Conservation (phyloP, 2,888 invertebrate species). For the Lissonota sp. region DNA sequence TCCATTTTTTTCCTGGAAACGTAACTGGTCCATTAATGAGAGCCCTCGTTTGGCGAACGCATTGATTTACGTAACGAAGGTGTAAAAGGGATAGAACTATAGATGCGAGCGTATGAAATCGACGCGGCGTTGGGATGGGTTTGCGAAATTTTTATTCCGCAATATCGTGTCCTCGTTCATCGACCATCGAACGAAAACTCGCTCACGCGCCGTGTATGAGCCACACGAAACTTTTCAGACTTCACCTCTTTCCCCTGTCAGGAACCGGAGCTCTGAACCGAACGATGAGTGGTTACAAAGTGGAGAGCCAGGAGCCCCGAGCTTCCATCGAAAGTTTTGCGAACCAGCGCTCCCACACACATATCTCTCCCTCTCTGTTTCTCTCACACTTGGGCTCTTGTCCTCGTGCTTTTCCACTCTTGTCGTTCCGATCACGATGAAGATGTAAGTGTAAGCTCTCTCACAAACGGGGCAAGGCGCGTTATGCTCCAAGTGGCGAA, state of each 20-base stretch:
- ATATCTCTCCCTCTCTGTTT: conserved; percentile 25
- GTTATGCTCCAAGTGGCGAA: conserved; percentile 47
- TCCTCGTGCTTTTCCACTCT: conserved; percentile 33
- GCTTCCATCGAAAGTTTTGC: conserved; percentile 67
- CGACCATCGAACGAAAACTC: conserved; percentile 7
- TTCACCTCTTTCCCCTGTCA: conserved; percentile 10
- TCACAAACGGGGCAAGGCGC: conserved; percentile 43
- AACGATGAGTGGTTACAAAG: conserved; percentile 67
- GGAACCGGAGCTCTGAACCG: conserved; percentile 46
- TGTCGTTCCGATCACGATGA: conserved; percentile 47
- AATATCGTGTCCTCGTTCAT: conserved; percentile 64
- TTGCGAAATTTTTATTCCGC: conserved; percentile 64
- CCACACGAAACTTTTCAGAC: conserved; percentile 56
- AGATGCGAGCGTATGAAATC: not conserved
- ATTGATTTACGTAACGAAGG: conserved; percentile 35
- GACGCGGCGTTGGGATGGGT: not conserved
- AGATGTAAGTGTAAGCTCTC: conserved; percentile 62
- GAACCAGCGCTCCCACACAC: conserved; percentile 48
- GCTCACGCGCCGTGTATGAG: conserved; percentile 8
- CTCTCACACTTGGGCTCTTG: conserved; percentile 6
- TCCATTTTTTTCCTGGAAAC: too few relatives aligned
- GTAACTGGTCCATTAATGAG: too few relatives aligned
- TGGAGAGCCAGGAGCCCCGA: conserved; percentile 59
- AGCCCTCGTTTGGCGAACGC: too few relatives aligned
- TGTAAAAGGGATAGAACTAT: conserved; percentile 31